These are phyloP conservation scores for Datnioides undecimradiatus DNA, from an alignment of 2,113 vertebrate genomes.

Conservation along the genomic window DNA sequence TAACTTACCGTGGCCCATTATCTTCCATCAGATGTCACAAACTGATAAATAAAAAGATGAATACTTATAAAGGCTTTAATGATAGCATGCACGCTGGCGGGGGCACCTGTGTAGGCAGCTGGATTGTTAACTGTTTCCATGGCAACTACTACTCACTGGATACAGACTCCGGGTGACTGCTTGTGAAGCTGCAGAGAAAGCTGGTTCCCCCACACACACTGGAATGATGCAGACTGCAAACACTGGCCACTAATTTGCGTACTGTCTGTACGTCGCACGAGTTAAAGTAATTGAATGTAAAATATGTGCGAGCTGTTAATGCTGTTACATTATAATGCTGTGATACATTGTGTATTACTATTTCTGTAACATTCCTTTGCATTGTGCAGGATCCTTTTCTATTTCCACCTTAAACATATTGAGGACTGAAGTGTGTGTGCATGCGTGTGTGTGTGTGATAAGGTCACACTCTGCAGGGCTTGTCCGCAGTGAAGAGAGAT, in stretches of 20 bases:
- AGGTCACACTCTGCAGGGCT: not conserved
- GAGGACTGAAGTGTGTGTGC: too few species aligned
- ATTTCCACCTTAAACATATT: not conserved
- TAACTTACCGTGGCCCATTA: not conserved
- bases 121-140: conserved; percentile 75
- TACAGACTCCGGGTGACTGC: not conserved
- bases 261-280: not conserved
- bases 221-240: conserved; percentile 1
- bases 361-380: not conserved
- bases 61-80: conserved; percentile 37
- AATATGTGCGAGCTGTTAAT: not conserved
- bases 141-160: conserved; percentile 59
- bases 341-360: too few species aligned
- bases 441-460: conserved; percentile 3
- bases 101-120: conserved; percentile 67
- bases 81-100: conserved; percentile 4
- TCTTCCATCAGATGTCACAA: conserved; percentile 1
- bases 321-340: not conserved
- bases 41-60: conserved; percentile 17
- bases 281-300: not conserved
- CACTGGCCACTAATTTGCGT: not conserved
- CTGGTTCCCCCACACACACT: conserved; percentile 10
- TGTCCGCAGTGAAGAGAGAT: conserved; percentile 17
- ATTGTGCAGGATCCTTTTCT: not conserved
- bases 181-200: conserved; percentile 43